Evolutionary conservation across 1,140 invertebrate genomes (phyloP).

Genomic region (Rhyacophila brunnea): DNA sequence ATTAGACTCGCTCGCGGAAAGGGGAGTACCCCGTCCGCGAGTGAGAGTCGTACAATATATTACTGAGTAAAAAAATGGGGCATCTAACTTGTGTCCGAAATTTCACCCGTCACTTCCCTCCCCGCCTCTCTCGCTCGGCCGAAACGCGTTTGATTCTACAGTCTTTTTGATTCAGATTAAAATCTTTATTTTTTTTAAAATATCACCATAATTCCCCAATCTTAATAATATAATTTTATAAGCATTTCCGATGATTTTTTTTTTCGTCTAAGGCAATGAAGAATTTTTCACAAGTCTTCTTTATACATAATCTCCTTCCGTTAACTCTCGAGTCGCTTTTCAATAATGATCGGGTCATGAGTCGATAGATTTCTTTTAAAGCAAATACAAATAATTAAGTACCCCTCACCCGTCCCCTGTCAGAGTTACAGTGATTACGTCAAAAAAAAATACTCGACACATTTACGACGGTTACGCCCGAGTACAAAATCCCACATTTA

Average conservation of each 20-base stretch:
- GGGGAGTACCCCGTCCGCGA: too few species aligned
- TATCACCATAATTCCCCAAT: conserved; percentile 33
- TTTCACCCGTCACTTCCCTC: not conserved
- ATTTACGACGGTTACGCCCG: too few species aligned
- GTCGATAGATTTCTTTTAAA: too few species aligned
- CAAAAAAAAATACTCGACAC: too few species aligned
- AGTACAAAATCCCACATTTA: too few species aligned
- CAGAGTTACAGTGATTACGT: too few species aligned
- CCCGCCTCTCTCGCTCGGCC: not conserved
- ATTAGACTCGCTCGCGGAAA: not conserved
- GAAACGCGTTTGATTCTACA: conserved; percentile 31
- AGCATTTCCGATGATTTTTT: conserved; percentile 33
- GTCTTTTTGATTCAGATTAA: conserved; percentile 35
- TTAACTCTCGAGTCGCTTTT: not conserved
- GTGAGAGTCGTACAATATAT: too few species aligned
- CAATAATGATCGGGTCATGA: too few species aligned
- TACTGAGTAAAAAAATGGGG: conserved; percentile 10
- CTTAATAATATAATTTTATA: conserved; percentile 31
- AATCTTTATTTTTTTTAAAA: conserved; percentile 34
- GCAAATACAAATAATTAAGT: too few species aligned
- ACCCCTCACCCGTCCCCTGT: too few species aligned
- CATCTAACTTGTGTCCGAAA: conserved; percentile 8
- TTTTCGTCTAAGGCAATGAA: conserved; percentile 34
- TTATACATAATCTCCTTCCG: conserved; percentile 32
- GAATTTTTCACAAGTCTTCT: conserved; percentile 36